A percentile compares a stretch with the other conserved stretches of the same genome.
phyloP scores from a whole-genome alignment of 2,113 vertebrate species.

The Alligator mississippiensis region DNA sequence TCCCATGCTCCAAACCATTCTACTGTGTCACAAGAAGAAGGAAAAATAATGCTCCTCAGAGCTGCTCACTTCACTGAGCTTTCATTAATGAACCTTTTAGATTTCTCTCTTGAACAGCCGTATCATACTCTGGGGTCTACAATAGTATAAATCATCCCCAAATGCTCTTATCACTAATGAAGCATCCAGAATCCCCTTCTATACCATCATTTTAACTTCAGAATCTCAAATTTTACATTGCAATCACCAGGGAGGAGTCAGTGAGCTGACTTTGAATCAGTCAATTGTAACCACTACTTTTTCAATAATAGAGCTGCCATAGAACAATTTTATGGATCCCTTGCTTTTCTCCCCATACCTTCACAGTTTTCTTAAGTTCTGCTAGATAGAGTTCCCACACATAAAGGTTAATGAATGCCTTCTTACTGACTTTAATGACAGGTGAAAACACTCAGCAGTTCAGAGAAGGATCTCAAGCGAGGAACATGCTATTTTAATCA shows the following conservation, averaged over 20 bases:
- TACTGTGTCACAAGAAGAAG: not conserved
- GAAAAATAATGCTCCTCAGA: not conserved
- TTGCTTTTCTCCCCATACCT: not conserved
- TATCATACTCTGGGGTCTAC: not conserved
- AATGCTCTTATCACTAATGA: not conserved
- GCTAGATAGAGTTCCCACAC: not conserved
- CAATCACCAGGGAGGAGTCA: not conserved
- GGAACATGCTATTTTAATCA: not conserved
- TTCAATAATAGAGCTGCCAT: not conserved
- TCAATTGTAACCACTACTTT: accelerated
- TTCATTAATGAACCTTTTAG: constrained; percentile 23
- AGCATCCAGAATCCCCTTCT: constrained; percentile 13
- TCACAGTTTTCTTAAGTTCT: not conserved
- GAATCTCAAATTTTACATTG: not conserved
- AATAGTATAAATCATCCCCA: not conserved
- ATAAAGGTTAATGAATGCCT: not conserved
- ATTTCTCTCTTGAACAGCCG: constrained; percentile 10
- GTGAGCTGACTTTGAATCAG: accelerated
- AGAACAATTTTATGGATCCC: not conserved
- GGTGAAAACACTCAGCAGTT: not conserved
- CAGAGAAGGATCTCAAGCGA: not conserved
- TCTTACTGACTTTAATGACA: not conserved
- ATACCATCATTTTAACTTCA: constrained; percentile 37
- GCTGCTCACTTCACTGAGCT: not conserved
- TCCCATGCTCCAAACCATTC: accelerated